These are phyloP conservation scores for Ellobius talpinus DNA, from an alignment of 2,113 vertebrate genomes.

Conservation along the genomic window DNA sequence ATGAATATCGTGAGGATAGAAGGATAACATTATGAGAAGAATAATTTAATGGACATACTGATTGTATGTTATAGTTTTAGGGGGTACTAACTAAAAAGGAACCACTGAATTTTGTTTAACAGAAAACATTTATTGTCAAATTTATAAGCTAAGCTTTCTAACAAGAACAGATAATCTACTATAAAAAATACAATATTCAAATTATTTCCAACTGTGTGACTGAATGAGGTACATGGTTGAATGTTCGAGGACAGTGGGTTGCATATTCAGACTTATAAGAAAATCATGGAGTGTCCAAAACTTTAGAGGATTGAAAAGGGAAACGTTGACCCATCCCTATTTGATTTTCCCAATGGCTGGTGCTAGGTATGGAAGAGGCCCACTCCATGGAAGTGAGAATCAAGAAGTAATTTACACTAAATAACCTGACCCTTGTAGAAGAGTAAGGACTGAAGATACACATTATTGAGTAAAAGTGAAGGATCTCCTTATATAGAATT, in stretches of 20 bases:
- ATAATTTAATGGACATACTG: not conserved
- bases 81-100: not conserved
- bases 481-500: not conserved
- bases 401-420: not conserved
- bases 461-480: not conserved
- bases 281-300: not conserved
- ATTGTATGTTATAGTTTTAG: not conserved
- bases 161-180: not conserved
- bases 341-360: not conserved
- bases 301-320: not conserved
- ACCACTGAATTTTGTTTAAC: not conserved
- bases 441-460: not conserved
- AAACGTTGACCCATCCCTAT: accelerated
- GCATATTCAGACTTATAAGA: not conserved
- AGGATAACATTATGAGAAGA: not conserved
- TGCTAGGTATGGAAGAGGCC: not conserved
- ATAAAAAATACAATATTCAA: not conserved
- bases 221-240: not conserved
- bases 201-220: not conserved
- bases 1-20: not conserved
- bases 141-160: not conserved
- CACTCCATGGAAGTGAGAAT: not conserved
- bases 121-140: not conserved
- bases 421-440: not conserved
- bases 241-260: not conserved